Conservation (phyloP, 2,888 invertebrate genomes). For the Meliscaeva auricollis region DNA sequence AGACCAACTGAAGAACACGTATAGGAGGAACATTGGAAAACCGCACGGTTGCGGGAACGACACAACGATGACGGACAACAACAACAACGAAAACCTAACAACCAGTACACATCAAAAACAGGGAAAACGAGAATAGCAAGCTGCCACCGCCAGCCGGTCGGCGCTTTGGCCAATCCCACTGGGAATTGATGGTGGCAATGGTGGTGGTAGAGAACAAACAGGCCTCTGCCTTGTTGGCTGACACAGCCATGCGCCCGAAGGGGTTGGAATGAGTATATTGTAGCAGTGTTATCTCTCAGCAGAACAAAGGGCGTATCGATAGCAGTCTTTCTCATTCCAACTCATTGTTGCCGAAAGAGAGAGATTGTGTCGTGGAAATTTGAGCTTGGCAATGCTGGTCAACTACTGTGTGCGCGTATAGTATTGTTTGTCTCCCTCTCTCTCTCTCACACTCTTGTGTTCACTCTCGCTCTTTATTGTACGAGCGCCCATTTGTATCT, state of each 20-base stretch:
- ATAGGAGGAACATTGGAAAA: constrained; percentile 63
- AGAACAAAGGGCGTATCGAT: constrained; percentile 68
- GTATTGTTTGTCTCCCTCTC: constrained; percentile 23
- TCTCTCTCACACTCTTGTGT: neutral
- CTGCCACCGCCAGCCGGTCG: constrained; percentile 67
- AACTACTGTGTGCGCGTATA: neutral
- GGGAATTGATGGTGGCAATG: constrained; percentile 73
- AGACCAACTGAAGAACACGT: constrained; percentile 82
- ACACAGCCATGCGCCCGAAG: constrained; percentile 60
- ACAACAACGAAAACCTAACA: constrained; percentile 51
- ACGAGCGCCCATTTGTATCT: constrained; percentile 68
- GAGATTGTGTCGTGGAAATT: constrained; percentile 4
- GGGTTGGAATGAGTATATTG: constrained; percentile 62
- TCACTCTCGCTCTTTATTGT: constrained; percentile 30
- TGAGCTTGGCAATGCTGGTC: constrained; percentile 69
- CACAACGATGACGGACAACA: constrained; percentile 55
- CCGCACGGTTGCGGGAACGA: constrained; percentile 75
- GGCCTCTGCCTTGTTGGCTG: constrained; percentile 63
- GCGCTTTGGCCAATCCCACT: constrained; percentile 74
- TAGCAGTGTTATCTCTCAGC: constrained; percentile 23
- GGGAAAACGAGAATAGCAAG: constrained; percentile 75
- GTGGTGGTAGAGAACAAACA: constrained; percentile 62
- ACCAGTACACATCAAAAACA: constrained; percentile 42
- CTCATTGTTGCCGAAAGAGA: neutral
- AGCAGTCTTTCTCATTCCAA: constrained; percentile 7